These are phyloP conservation scores for Petaurus breviceps DNA, from an alignment of 2,113 vertebrate genomes.

Conservation along the genomic window DNA sequence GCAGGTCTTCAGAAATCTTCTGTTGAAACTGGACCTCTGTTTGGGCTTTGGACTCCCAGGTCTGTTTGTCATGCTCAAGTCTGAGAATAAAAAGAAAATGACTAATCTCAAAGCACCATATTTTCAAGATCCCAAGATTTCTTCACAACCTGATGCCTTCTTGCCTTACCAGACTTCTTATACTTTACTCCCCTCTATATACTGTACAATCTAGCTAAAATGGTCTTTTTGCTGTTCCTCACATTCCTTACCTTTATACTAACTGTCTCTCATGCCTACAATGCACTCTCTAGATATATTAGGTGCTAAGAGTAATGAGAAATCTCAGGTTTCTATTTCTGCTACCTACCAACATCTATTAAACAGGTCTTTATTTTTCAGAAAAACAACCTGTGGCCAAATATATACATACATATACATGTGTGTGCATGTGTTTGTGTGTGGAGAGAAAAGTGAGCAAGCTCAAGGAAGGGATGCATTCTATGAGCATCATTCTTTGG, in stretches of 20 bases:
- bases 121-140: not conserved
- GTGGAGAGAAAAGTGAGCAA: too few relatives aligned
- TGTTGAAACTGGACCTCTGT: conserved; percentile 82
- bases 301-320: not conserved
- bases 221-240: not conserved
- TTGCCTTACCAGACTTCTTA: not conserved
- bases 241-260: not conserved
- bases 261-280: not conserved
- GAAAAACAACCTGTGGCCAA: not conserved
- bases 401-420: too few relatives aligned
- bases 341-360: not conserved
- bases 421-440: too few relatives aligned
- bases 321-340: not conserved
- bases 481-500: not conserved
- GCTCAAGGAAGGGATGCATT: not conserved
- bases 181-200: not conserved
- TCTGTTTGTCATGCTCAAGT: conserved; percentile 85
- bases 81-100: conserved; percentile 77
- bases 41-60: conserved; percentile 83
- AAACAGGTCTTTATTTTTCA: not conserved
- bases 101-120: conserved; percentile 9
- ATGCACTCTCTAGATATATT: not conserved
- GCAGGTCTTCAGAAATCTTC: conserved; percentile 81
- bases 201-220: not conserved
- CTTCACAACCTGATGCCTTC: not conserved